Evolutionary conservation across 1,140 invertebrate species (phyloP).

Genomic region (Meloidogyne exigua): DNA sequence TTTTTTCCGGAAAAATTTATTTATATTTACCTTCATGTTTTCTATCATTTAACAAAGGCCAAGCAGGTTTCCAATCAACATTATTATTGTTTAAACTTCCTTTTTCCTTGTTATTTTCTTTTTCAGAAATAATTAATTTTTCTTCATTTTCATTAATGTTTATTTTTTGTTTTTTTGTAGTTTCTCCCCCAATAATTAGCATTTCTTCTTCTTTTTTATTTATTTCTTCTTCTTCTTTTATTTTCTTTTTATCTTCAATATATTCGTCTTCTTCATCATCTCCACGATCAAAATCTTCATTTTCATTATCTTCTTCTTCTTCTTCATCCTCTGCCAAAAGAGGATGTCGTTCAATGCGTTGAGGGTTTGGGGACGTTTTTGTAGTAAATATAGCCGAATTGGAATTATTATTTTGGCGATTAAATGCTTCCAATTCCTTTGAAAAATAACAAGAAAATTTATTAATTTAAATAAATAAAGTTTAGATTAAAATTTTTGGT

Average conservation of each 20-base stretch:
- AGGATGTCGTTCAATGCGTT: constrained; percentile 5
- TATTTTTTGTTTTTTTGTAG: background rate
- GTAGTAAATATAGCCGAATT: background rate
- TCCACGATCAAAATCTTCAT: constrained; percentile 22
- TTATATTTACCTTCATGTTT: constrained; percentile 12
- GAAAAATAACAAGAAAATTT: background rate
- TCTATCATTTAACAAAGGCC: constrained; percentile 22
- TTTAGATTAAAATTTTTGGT: too few species aligned
- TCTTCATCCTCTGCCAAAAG: background rate
- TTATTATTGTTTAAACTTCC: background rate
- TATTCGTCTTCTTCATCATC: background rate
- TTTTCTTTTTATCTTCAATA: background rate
- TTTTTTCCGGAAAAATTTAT: constrained; percentile 1
- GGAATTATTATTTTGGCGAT: constrained; percentile 36
- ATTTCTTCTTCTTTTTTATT: background rate
- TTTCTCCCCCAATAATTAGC: background rate
- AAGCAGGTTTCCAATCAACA: constrained; percentile 6
- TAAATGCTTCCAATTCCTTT: constrained; percentile 13
- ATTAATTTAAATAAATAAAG: too few species aligned
- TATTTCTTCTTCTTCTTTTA: background rate
- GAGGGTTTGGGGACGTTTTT: background rate
- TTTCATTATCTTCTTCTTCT: constrained; percentile 9
- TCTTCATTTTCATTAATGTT: background rate
- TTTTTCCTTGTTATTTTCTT: constrained; percentile 3
- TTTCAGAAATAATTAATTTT: background rate